Percentiles rank a stretch among this genome's conserved stretches.
Evolutionary conservation across 1,140 invertebrate genomes (phyloP).

Genomic region (Tetramorium simillimum): DNA sequence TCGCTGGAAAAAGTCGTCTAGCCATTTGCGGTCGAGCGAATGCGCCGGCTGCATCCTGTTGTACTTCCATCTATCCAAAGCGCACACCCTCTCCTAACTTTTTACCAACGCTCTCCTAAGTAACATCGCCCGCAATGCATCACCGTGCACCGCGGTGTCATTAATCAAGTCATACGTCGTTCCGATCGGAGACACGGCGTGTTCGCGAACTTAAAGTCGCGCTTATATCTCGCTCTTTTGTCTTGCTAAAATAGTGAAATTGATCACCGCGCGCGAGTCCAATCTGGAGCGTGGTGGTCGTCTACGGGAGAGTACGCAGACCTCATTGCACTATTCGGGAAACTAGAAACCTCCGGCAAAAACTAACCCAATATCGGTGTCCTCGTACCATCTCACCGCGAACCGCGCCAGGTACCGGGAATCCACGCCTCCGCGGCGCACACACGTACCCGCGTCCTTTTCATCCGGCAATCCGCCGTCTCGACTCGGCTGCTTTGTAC

Average conservation of each 20-base stretch:
- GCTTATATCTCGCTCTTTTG: slow-evolving; percentile 6
- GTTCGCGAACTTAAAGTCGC: background rate
- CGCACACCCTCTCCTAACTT: slow-evolving; percentile 32
- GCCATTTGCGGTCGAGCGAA: slow-evolving; percentile 66
- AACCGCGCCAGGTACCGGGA: slow-evolving; percentile 54
- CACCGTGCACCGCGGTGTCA: background rate
- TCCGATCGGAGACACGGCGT: background rate
- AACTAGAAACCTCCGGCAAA: slow-evolving; percentile 76
- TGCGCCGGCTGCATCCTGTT: slow-evolving; percentile 70
- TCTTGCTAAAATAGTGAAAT: slow-evolving; percentile 53
- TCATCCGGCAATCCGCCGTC: slow-evolving; percentile 15
- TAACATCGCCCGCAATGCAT: slow-evolving; percentile 15
- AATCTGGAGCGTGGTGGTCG: slow-evolving; percentile 71
- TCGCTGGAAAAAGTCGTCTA: slow-evolving; percentile 69
- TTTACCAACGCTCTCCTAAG: slow-evolving; percentile 32
- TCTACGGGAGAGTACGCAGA: slow-evolving; percentile 71
- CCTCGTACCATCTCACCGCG: slow-evolving; percentile 51
- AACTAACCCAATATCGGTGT: slow-evolving; percentile 78
- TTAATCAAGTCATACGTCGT: slow-evolving; percentile 32
- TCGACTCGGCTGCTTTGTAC: background rate
- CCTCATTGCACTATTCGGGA: slow-evolving; percentile 78
- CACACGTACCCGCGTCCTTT: slow-evolving; percentile 28
- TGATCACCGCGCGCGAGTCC: slow-evolving; percentile 11
- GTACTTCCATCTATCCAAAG: slow-evolving; percentile 44
- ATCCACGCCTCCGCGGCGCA: slow-evolving; percentile 63